A percentile compares a stretch with the other conserved stretches of the same genome.
Conservation (phyloP, 2,797 vertebrate species). For the Chiroxiphia lanceolata region DNA sequence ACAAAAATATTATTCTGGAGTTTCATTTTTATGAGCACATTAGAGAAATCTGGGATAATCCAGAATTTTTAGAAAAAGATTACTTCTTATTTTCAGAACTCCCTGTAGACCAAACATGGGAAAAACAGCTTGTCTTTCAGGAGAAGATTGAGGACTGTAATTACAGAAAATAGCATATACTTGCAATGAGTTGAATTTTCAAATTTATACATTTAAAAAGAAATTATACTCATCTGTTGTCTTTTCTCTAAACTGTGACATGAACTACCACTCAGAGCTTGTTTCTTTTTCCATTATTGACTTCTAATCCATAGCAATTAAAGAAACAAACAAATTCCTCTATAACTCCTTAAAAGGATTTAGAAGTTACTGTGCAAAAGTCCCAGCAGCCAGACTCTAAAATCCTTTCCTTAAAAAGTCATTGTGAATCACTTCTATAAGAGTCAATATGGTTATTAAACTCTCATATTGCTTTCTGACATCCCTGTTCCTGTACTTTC, state of each 20-base stretch:
- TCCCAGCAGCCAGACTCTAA: background rate
- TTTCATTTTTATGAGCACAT: background rate
- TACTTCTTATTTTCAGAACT: constrained; percentile 10
- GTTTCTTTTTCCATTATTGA: background rate
- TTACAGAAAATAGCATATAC: background rate
- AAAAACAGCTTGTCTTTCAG: constrained; percentile 17
- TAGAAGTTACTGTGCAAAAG: background rate
- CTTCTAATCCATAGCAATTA: constrained; percentile 31
- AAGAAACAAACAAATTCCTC: background rate
- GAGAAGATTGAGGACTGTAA: constrained; percentile 4
- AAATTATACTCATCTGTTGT: background rate
- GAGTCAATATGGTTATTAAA: background rate
- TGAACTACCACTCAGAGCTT: background rate
- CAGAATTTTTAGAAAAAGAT: background rate
- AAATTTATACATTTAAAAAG: background rate
- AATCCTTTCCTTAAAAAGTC: background rate
- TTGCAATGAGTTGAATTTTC: constrained; percentile 6
- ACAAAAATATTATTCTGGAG: background rate
- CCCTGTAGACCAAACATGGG: background rate
- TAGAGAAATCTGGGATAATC: background rate
- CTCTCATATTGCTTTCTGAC: background rate
- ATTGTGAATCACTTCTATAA: background rate
- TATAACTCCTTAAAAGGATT: background rate
- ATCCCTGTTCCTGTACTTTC: background rate
- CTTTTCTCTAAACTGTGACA: background rate